Conservation (phyloP, 2,888 invertebrate species). For the Machimus atricapillus region DNA sequence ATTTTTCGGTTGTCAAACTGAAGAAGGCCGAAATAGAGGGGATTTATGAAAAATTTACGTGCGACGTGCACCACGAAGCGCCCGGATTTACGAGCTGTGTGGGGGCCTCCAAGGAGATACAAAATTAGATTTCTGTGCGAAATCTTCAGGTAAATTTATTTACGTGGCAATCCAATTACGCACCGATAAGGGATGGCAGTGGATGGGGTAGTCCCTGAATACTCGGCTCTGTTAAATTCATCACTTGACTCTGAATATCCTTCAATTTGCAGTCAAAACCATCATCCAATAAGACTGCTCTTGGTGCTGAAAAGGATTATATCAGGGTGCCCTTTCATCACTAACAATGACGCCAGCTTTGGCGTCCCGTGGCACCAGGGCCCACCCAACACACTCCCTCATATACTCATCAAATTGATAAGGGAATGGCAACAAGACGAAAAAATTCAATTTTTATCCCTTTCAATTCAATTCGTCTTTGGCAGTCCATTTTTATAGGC, state of each 20-base stretch:
- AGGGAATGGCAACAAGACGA: slow-evolving; percentile 16
- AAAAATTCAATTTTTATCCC: slow-evolving; percentile 29
- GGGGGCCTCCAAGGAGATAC: neutral
- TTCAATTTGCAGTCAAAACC: slow-evolving; percentile 37
- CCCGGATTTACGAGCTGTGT: neutral
- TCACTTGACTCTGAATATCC: slow-evolving; percentile 35
- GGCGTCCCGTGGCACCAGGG: neutral
- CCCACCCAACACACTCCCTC: neutral
- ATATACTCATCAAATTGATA: slow-evolving; percentile 30
- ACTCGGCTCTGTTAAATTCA: neutral
- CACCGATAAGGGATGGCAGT: neutral
- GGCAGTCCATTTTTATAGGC: slow-evolving; percentile 39
- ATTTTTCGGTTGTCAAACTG: neutral
- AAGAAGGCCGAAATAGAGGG: neutral
- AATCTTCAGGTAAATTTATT: slow-evolving; percentile 36
- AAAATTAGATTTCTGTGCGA: slow-evolving; percentile 16
- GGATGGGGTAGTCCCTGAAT: neutral
- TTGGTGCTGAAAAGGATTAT: slow-evolving; percentile 30
- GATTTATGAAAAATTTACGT: slow-evolving; percentile 12
- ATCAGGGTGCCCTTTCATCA: slow-evolving; percentile 2
- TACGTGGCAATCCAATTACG: slow-evolving; percentile 16
- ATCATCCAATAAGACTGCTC: slow-evolving; percentile 33
- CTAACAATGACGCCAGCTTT: neutral
- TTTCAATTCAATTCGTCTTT: slow-evolving; percentile 38
- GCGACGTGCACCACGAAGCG: neutral